Evolutionary conservation across 1,140 invertebrate species (phyloP).

Genomic region (Philaenus spumarius): DNA sequence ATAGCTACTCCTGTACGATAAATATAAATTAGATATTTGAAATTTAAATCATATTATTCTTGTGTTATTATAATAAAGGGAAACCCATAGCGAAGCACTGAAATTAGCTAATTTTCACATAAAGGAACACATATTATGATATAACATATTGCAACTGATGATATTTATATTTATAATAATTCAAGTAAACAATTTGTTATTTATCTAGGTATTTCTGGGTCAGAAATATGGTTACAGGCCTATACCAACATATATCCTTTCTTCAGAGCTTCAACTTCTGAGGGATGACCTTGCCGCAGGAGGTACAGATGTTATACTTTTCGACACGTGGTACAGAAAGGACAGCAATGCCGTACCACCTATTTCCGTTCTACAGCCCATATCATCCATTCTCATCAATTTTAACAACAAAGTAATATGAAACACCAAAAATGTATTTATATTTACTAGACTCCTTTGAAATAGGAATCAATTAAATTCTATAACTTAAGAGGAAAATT

Average conservation of each 20-base stretch:
- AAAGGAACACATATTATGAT: no score
- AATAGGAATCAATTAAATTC: no score
- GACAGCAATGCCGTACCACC: conserved; percentile 93
- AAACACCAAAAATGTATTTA: no score
- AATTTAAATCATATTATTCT: no score
- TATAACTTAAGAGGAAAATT: no score
- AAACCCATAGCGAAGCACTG: no score
- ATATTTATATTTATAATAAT: not conserved
- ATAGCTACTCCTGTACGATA: no score
- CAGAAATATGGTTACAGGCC: conserved; percentile 98
- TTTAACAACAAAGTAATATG: conserved; percentile 90
- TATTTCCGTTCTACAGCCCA: conserved; percentile 90
- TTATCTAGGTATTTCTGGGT: conserved; percentile 77
- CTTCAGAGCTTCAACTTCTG: conserved; percentile 85
- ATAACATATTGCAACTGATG: not conserved
- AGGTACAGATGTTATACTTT: conserved; percentile 72
- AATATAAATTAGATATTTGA: no score
- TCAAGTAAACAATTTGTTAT: not conserved
- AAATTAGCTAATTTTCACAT: no score
- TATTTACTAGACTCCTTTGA: no score
- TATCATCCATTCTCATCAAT: conserved; percentile 93
- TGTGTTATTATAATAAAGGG: no score
- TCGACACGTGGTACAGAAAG: conserved; percentile 95
- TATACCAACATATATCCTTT: conserved; percentile 91
- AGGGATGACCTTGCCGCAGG: conserved; percentile 68